Evolutionary conservation across 2,888 invertebrate genomes (phyloP).

Genomic region (Parelbella ahira): DNA sequence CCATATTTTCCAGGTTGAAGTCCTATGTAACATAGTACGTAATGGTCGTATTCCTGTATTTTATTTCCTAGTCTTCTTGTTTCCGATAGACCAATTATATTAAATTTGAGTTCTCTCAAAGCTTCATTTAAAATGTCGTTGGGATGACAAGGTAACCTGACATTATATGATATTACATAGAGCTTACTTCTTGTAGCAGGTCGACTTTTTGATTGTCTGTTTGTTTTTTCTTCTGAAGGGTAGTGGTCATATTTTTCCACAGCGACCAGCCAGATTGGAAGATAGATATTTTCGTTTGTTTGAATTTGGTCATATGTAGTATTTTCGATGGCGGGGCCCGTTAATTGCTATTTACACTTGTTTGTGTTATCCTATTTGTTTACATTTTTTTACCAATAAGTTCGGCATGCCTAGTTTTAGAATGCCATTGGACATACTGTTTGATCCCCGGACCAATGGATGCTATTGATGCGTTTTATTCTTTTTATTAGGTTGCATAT

Average conservation of each 20-base stretch:
- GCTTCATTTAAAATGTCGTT: slow-evolving; percentile 25
- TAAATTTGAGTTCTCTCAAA: slow-evolving; percentile 29
- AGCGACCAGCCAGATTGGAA: neutral
- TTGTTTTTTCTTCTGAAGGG: slow-evolving; percentile 3
- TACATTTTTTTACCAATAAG: slow-evolving; percentile 5
- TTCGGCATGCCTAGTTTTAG: slow-evolving; percentile 31
- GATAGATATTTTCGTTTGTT: no score
- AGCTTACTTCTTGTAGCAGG: neutral
- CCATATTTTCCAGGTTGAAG: slow-evolving; percentile 32
- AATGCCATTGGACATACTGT: slow-evolving; percentile 27
- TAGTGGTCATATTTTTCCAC: slow-evolving; percentile 30
- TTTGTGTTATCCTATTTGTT: neutral
- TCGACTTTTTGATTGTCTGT: neutral
- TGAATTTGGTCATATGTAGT: no score
- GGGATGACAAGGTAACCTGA: slow-evolving; percentile 27
- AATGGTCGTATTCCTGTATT: slow-evolving; percentile 33
- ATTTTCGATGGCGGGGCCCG: no score
- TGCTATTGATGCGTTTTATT: no score
- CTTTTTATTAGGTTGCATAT: no score
- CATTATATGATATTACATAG: slow-evolving; percentile 27
- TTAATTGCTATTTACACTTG: neutral
- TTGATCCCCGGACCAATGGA: no score
- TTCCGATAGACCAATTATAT: slow-evolving; percentile 33
- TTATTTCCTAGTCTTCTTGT: slow-evolving; percentile 28
- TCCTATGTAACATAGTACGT: slow-evolving; percentile 33